Conservation (phyloP, 2,888 invertebrate species). For the Timandra comae region DNA sequence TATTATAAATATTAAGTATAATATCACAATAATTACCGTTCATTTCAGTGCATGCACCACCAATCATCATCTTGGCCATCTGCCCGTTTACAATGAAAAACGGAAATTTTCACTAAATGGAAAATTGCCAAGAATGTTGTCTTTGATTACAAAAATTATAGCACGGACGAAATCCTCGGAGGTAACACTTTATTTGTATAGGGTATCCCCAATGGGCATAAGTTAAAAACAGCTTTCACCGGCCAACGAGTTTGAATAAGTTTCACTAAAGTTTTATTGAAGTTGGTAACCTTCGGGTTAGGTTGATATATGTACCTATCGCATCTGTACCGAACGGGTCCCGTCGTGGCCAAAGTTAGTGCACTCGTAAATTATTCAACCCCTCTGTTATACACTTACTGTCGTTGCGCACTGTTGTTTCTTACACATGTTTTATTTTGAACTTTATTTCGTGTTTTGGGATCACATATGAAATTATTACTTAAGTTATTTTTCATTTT, state of each 20-base stretch:
- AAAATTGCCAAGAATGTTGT: constrained; percentile 34
- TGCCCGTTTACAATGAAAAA: constrained; percentile 32
- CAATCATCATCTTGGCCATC: constrained; percentile 30
- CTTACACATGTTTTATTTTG: constrained; percentile 32
- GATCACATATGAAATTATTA: neutral
- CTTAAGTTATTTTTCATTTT: neutral
- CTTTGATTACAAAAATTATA: constrained; percentile 38
- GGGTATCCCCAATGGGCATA: constrained; percentile 56
- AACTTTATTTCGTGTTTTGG: neutral
- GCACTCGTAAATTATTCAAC: constrained; percentile 72
- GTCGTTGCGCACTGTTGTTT: constrained; percentile 48
- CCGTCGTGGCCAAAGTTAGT: constrained; percentile 58
- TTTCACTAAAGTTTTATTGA: constrained; percentile 53
- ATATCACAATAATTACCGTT: constrained; percentile 2
- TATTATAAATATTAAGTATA: too few relatives aligned
- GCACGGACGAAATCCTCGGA: constrained; percentile 47
- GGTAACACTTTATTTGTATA: constrained; percentile 68
- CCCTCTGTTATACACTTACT: constrained; percentile 51
- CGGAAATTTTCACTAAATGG: constrained; percentile 35
- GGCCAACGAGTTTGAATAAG: constrained; percentile 56
- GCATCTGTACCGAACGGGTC: constrained; percentile 46
- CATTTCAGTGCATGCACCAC: constrained; percentile 10
- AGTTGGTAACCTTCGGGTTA: constrained; percentile 55
- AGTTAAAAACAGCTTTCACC: constrained; percentile 71
- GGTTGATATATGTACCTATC: constrained; percentile 65